These are phyloP conservation scores for Cheilosia vernalis DNA, from an alignment of 2,888 invertebrate species.

Conservation along the genomic window DNA sequence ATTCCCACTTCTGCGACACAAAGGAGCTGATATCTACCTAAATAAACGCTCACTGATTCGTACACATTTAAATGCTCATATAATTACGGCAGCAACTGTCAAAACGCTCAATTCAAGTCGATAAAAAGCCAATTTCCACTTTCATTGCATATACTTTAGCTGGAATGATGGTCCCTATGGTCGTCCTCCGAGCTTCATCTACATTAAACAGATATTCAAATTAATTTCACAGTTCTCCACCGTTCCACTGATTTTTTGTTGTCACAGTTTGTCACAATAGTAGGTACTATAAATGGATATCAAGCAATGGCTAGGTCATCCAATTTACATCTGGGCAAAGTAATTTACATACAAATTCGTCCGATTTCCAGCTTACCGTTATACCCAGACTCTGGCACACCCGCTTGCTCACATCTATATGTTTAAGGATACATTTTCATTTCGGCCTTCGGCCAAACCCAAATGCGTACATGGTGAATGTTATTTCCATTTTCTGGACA, in stretches of 20 bases:
- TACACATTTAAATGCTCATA: conserved; percentile 50
- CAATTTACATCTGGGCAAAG: conserved; percentile 74
- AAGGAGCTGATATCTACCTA: conserved; percentile 16
- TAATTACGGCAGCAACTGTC: conserved; percentile 48
- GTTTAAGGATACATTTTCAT: conserved; percentile 60
- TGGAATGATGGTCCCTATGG: conserved; percentile 2
- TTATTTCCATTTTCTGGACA: conserved; percentile 60
- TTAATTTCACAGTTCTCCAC: conserved; percentile 63
- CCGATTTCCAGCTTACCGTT: conserved; percentile 59
- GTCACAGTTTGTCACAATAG: conserved; percentile 52
- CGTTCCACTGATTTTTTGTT: conserved; percentile 18
- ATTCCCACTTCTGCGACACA: conserved; percentile 8
- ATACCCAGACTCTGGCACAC: conserved; percentile 11
- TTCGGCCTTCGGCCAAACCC: conserved; percentile 67
- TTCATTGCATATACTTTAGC: conserved; percentile 42
- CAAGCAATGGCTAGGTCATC: conserved; percentile 72
- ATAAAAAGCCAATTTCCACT: conserved; percentile 62
- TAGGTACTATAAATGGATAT: conserved; percentile 53
- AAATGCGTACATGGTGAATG: conserved; percentile 72
- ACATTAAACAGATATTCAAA: conserved; percentile 72
- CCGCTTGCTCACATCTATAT: neutral
- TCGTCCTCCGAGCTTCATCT: conserved; percentile 57
- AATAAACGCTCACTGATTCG: neutral
- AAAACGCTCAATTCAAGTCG: conserved; percentile 33
- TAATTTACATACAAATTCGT: conserved; percentile 75